Base-by-base conservation (phyloP, 1,140 invertebrate genomes). In the Pogonus chalceus region DNA sequence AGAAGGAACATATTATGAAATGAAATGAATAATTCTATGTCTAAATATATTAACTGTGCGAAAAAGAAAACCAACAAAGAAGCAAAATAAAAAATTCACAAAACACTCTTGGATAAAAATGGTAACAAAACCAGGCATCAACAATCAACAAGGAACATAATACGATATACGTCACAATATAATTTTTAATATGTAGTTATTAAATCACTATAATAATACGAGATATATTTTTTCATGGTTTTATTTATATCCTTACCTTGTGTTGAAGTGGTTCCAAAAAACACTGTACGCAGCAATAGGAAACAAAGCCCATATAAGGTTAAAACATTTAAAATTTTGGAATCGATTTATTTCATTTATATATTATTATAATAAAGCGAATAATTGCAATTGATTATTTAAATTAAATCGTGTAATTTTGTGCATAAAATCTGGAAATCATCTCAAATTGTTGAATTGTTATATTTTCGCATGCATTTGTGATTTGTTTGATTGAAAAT, bases 251-350 rank as follows among this genome's bases (percentile, higher is more conserved):
- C 82, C 89, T 92, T 92, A 94, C 90, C 90, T 93, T 82, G 88
- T 86, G 74, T 92, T 92, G 88, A 94, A 93, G 85, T 92, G 88
- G 83, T 90, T 93, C 90, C 90, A 93, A 87, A 93, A 92, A 77
- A 91, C 86, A 88, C 89, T 92, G 87, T 82, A 82, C 81, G 82
- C 81, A 80, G 70, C 72, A 76, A 76, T 7, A 43, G 37, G 71
- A 75, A 78, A 76, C 23, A 51, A 51, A 73, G 49, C 69, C 72
- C 69, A 74, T 67, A 43, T 68, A 69, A 69, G 72, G 70, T 72
- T 73, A 73, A 23, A 72, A 71, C 69, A 55, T 56, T 50, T 26
- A 43, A 52, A 21, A 20, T 49, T 50, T 50, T 18, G 18, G 18
- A 37, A n/a, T n/a, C n/a, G n/a, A n/a, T n/a, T n/a, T n/a, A n/a